These are phyloP conservation scores for Galerucella pusilla DNA, from an alignment of 2,888 invertebrate species.

Conservation along the genomic window DNA sequence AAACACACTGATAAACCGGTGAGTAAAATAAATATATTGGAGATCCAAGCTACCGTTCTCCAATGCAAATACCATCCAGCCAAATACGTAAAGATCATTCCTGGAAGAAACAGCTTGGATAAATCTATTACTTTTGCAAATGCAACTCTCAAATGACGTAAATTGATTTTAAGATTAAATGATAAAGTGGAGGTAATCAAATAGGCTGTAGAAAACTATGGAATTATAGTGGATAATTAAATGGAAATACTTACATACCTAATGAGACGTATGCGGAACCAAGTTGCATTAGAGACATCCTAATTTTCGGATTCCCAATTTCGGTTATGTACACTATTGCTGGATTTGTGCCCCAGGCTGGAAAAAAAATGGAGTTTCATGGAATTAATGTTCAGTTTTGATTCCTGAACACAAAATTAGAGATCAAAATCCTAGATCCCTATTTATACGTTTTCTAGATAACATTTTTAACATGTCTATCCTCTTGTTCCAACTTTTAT, in stretches of 20 bases:
- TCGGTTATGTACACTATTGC: constrained; percentile 74
- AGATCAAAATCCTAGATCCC: too few species aligned
- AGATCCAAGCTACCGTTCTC: constrained; percentile 69
- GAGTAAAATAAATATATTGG: constrained; percentile 66
- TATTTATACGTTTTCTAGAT: too few species aligned
- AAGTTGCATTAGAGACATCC: constrained; percentile 71
- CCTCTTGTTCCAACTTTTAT: too few species aligned
- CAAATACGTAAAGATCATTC: constrained; percentile 69
- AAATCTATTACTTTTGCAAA: neutral
- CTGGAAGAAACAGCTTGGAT: constrained; percentile 53
- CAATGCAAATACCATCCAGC: constrained; percentile 69
- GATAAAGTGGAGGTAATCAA: too few species aligned
- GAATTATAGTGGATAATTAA: neutral
- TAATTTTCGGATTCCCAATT: constrained; percentile 69
- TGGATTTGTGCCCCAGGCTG: constrained; percentile 70
- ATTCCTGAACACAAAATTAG: too few species aligned
- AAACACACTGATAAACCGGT: constrained; percentile 67
- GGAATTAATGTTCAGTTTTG: neutral
- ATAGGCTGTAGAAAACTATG: too few species aligned
- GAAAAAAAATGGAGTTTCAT: constrained; percentile 25
- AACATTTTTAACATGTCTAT: too few species aligned
- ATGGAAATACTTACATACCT: constrained; percentile 59
- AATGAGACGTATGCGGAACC: constrained; percentile 71
- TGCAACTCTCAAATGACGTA: too few species aligned
- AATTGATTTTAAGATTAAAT: too few species aligned